Percentiles rank a stretch among this genome's conserved stretches.
Evolutionary conservation across 1,140 invertebrate species (phyloP).

Genomic region (Bombus soroeensis): DNA sequence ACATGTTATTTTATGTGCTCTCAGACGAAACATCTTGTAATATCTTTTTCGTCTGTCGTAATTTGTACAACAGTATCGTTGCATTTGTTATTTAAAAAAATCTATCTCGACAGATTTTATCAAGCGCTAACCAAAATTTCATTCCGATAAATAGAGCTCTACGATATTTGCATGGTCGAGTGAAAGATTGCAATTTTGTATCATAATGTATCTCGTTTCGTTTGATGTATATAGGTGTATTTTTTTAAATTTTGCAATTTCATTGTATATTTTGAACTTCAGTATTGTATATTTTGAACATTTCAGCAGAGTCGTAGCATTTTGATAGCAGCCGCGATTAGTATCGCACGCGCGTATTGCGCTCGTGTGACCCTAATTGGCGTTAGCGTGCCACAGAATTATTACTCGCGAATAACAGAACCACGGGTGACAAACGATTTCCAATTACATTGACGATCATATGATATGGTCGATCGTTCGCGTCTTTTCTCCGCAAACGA

Average conservation of each 20-base stretch:
- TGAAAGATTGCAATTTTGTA: neutral
- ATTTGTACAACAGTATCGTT: too few species aligned
- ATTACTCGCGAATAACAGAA: neutral
- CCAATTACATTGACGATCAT: slow-evolving; percentile 12
- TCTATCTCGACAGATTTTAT: neutral
- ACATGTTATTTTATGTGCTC: neutral
- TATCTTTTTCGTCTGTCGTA: neutral
- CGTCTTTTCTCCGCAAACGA: neutral
- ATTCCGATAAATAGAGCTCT: neutral
- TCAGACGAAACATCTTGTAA: neutral
- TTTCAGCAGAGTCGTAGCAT: neutral
- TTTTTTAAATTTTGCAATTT: neutral
- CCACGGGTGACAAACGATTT: neutral
- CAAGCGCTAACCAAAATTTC: neutral
- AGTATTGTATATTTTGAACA: neutral
- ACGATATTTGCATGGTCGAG: neutral
- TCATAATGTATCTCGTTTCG: neutral
- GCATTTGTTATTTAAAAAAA: too few species aligned
- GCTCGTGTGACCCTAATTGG: slow-evolving; percentile 37
- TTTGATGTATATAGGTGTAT: neutral
- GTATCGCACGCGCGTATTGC: neutral
- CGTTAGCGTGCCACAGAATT: neutral
- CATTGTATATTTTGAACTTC: neutral
- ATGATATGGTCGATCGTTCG: neutral
- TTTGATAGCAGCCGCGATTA: neutral